Percentiles rank a stretch among this genome's conserved stretches.
Conservation (phyloP, 2,797 vertebrate genomes). For the Distichodus sexfasciatus region DNA sequence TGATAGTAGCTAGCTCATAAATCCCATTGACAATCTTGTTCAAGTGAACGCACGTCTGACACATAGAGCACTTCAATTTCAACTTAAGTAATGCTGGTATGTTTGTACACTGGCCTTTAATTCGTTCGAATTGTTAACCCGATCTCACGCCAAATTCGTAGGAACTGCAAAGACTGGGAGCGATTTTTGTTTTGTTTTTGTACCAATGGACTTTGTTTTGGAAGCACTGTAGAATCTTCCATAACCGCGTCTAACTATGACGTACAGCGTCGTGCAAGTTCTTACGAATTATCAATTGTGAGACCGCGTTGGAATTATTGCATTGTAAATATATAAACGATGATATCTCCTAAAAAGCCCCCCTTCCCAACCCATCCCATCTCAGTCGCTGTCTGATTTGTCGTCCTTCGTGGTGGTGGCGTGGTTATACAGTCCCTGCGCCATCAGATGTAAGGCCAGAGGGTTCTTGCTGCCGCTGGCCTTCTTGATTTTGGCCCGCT, state of each 20-base stretch:
- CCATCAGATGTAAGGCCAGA: constrained; percentile 92
- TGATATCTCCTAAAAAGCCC: background rate
- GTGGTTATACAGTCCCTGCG: constrained; percentile 95
- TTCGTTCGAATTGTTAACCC: no score
- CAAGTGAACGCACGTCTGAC: constrained; percentile 91
- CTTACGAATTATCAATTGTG: no score
- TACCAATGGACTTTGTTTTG: no score
- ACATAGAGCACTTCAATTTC: constrained; percentile 76
- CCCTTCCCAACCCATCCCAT: constrained; percentile 22
- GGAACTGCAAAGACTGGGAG: no score
- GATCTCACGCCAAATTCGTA: no score
- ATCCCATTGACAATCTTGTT: constrained; percentile 47
- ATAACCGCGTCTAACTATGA: no score
- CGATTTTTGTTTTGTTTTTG: no score
- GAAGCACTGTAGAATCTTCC: no score
- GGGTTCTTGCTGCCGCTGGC: constrained; percentile 84
- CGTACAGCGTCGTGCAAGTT: no score
- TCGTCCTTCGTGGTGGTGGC: constrained; percentile 89
- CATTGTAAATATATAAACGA: constrained; percentile 81
- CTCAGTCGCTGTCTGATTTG: constrained; percentile 96
- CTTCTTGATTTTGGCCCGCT: constrained; percentile 95
- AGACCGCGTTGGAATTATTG: no score
- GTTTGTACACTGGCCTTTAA: constrained; percentile 92
- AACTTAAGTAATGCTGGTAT: constrained; percentile 94
- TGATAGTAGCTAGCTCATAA: no score